Evolutionary conservation across 2,113 vertebrate genomes (phyloP), one percentile per base, ranked within the genome.

Genomic region (Zootoca vivipara): DNA sequence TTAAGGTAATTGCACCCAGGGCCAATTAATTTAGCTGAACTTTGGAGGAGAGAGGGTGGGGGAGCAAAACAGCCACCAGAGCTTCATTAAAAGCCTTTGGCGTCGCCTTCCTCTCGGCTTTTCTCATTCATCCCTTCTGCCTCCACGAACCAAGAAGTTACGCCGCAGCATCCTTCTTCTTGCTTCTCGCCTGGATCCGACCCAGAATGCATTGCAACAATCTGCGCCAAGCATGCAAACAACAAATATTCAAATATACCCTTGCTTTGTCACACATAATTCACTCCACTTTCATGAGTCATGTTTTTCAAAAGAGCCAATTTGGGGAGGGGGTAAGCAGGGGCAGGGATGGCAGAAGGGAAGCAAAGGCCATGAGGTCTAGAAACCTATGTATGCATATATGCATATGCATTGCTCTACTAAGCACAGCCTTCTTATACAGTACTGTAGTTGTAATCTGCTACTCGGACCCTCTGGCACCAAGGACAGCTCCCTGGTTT

Each of bases 1-100:
- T 96, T 91, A 95, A 95, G 93, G 93, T 94, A 95, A 94, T 87
- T 92, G 91, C 92, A 90, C 95, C 90, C 64, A 28, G 83, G 92
- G 87, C 89, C 67, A 52, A 91, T 94, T 92, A 91, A 93, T 89
- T 79, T 90, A 30, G 62, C 75, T 89, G 90, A 87, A 91, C 78
- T 94, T 90, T 90, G 92, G 82, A 83, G 91, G 82, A 65, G 65
- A 83, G 73, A 30, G 4, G n/a, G 38, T 28, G 72, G 35, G 7
- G n/a, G 38, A 46, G 72, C 28, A 38, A 87, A 85, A 85, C 40
- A 84, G 56, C 0, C 85, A 90, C 72, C 69, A 1, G 0, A 58
- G 58, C 72, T 89, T 87, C 78, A 85, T 38, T 65, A 28, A 58
- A 88, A 1, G 20, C 65, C 69, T 72, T 33, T 1, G 0, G 69